Percentiles rank a stretch among this genome's conserved stretches.
phyloP scores from a whole-genome alignment of 2,888 invertebrate species.

The Agrilus mali region DNA sequence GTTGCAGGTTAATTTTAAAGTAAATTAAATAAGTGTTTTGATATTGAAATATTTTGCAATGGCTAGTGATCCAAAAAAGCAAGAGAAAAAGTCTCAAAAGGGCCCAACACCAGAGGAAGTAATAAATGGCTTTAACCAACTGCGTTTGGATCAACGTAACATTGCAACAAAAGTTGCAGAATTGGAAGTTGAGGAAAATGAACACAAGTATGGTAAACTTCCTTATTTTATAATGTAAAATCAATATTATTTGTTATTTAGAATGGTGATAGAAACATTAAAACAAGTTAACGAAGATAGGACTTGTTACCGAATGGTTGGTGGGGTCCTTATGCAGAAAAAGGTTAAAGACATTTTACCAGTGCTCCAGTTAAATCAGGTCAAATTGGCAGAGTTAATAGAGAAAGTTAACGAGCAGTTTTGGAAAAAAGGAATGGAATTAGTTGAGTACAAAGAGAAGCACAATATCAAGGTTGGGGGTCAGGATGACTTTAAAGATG shows the following conservation, averaged over 20 bases:
- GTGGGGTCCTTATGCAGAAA: conserved; percentile 85
- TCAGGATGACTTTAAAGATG: conserved; percentile 38
- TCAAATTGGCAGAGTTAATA: conserved; percentile 68
- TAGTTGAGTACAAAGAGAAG: conserved; percentile 84
- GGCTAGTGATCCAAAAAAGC: conserved; percentile 30
- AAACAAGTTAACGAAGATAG: conserved; percentile 71
- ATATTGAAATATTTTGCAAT: conserved; percentile 19
- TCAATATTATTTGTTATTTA: conserved; percentile 33
- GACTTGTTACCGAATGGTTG: conserved; percentile 87
- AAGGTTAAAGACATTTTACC: conserved; percentile 87
- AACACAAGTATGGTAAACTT: conserved; percentile 69
- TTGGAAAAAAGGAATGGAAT: conserved; percentile 73
- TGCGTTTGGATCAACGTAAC: conserved; percentile 78
- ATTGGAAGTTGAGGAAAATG: conserved; percentile 87
- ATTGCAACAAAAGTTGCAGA: conserved; percentile 82
- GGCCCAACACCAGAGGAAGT: conserved; percentile 62
- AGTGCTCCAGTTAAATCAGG: conserved; percentile 64
- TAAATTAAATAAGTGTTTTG: too few species aligned
- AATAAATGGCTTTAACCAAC: conserved; percentile 71
- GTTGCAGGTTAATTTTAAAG: too few species aligned
- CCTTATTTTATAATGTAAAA: conserved; percentile 1
- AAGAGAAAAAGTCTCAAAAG: conserved; percentile 34
- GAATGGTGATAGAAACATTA: conserved; percentile 88
- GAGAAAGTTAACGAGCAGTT: conserved; percentile 70
- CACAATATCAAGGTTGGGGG: conserved; percentile 78